phyloP scores from a whole-genome alignment of 2,113 vertebrate species.

The Albula goreensis region DNA sequence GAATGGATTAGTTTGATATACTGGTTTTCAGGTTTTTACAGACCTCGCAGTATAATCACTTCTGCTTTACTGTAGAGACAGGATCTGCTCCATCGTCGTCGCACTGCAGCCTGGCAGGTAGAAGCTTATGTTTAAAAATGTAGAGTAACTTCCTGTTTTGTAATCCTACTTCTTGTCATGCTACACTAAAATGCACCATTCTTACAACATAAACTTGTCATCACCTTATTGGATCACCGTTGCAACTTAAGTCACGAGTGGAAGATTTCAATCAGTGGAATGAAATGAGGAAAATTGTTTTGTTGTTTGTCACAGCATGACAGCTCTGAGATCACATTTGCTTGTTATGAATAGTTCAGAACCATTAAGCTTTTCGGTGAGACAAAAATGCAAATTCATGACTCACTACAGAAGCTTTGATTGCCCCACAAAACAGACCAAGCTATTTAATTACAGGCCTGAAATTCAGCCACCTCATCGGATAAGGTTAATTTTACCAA shows the following conservation, averaged over 20 bases:
- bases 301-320: too few species aligned
- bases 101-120: background rate
- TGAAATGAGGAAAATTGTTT: background rate
- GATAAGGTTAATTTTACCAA: background rate
- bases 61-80: background rate
- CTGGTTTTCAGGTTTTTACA: background rate
- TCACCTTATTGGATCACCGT: background rate
- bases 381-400: background rate
- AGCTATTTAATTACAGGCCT: constrained; percentile 9
- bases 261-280: background rate
- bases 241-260: background rate
- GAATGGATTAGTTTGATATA: background rate
- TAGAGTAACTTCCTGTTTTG: background rate
- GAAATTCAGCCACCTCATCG: background rate
- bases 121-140: background rate
- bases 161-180: background rate
- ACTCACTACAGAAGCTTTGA: background rate
- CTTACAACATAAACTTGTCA: background rate
- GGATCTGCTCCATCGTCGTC: too few species aligned
- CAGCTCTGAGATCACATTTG: background rate
- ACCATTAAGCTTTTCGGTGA: background rate
- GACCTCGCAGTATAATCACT: background rate
- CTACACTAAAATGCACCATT: background rate
- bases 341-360: background rate
- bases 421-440: background rate